Percentiles rank a stretch among this genome's conserved stretches.
These are phyloP conservation scores for Agriopis marginaria DNA, from an alignment of 2,888 invertebrate species.

Conservation along the genomic window DNA sequence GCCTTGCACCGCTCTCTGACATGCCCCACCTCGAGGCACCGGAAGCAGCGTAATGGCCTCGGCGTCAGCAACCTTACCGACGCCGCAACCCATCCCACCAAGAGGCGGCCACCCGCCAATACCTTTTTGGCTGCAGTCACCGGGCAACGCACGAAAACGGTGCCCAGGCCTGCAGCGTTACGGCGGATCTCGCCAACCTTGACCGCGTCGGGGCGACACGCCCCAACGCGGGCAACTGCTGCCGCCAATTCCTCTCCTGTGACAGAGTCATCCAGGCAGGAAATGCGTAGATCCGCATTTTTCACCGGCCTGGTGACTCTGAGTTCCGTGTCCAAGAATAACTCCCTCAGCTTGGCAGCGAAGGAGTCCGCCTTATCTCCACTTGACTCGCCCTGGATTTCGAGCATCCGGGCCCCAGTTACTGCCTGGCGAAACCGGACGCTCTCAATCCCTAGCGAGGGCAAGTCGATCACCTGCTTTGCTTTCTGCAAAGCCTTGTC, in stretches of 20 bases:
- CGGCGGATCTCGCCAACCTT: constrained; percentile 21
- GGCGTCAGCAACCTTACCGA: constrained; percentile 26
- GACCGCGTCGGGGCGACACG: constrained; percentile 4
- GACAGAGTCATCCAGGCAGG: constrained; percentile 41
- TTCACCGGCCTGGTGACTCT: constrained; percentile 32
- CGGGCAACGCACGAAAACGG: constrained; percentile 14
- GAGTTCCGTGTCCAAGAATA: background rate
- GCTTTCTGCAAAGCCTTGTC: constrained; percentile 20
- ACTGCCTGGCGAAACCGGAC: background rate
- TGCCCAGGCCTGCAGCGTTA: background rate
- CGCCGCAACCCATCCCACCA: constrained; percentile 41
- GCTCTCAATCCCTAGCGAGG: background rate
- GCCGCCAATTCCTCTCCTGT: constrained; percentile 15
- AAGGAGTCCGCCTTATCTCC: constrained; percentile 31
- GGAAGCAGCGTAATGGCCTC: constrained; percentile 35
- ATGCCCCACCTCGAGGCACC: constrained; percentile 39
- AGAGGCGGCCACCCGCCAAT: constrained; percentile 7
- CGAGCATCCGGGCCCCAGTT: constrained; percentile 33
- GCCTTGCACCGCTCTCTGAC: constrained; percentile 24
- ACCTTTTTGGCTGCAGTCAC: constrained; percentile 15
- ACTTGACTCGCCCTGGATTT: constrained; percentile 26
- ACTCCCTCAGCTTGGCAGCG: constrained; percentile 28
- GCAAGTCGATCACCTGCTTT: constrained; percentile 1
- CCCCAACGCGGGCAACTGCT: constrained; percentile 28
- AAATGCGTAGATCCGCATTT: constrained; percentile 30